phyloP scores from a whole-genome alignment of 1,140 invertebrate genomes.

The Rhyacophila brunnea region DNA sequence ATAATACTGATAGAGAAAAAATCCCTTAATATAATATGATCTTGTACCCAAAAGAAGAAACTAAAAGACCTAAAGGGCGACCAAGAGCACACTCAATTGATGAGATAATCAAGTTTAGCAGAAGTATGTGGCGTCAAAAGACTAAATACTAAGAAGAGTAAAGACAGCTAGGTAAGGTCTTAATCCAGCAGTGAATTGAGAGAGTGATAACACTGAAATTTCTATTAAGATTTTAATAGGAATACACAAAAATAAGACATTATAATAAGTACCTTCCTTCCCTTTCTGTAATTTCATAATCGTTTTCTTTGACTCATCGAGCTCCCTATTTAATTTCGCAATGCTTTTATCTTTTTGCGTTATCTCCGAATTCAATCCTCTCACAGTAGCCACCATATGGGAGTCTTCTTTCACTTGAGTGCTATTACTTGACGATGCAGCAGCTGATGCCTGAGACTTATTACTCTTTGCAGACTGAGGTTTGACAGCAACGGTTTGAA shows the following conservation, averaged over 20 bases:
- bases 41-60: no score
- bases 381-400: slow-evolving; percentile 73
- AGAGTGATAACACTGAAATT: no score
- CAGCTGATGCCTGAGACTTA: slow-evolving; percentile 1
- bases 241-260: no score
- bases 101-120: no score
- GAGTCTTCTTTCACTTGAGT: slow-evolving; percentile 65
- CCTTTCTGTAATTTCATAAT: slow-evolving; percentile 72
- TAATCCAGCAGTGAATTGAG: no score
- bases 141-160: no score
- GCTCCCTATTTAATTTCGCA: slow-evolving; percentile 66
- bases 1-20: no score
- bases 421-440: slow-evolving; percentile 8
- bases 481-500: slow-evolving; percentile 40
- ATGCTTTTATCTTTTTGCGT: slow-evolving; percentile 70
- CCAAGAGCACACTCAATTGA: no score
- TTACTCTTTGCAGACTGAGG: slow-evolving; percentile 16
- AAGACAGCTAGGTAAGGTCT: no score
- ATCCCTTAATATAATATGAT: no score
- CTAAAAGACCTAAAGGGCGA: no score
- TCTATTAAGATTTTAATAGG: slow-evolving; percentile 36
- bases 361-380: slow-evolving; percentile 71
- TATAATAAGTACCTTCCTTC: slow-evolving; percentile 68
- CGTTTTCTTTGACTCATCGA: slow-evolving; percentile 72
- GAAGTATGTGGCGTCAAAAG: no score